A percentile compares a stretch with the other conserved stretches of the same genome.
Evolutionary conservation across 2,888 invertebrate genomes (phyloP).

Genomic region (Cantharis nigra): DNA sequence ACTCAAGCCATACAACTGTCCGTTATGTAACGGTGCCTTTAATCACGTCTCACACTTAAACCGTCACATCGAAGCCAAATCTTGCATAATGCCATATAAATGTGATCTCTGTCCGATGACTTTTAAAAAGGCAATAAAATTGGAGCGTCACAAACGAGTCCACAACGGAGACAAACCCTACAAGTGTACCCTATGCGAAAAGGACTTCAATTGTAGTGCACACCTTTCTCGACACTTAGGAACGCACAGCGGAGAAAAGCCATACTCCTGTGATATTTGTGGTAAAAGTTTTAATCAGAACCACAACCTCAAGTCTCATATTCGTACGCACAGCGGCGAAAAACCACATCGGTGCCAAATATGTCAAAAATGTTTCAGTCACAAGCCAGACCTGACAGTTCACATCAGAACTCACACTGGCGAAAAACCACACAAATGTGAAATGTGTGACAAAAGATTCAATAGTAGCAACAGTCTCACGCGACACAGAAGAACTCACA

Average conservation of each 20-base stretch:
- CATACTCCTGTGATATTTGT: constrained; percentile 27
- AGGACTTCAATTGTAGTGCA: constrained; percentile 26
- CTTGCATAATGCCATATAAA: constrained; percentile 21
- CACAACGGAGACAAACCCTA: constrained; percentile 27
- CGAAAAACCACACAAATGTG: constrained; percentile 18
- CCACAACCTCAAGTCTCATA: constrained; percentile 25
- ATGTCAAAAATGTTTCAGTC: constrained; percentile 17
- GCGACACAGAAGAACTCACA: constrained; percentile 16
- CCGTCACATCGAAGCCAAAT: constrained; percentile 19
- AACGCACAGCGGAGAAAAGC: constrained; percentile 14
- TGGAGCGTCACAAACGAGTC: constrained; percentile 19
- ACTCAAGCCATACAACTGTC: constrained; percentile 20
- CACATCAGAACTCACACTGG: constrained; percentile 20
- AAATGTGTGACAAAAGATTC: constrained; percentile 12
- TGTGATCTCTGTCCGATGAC: constrained; percentile 15
- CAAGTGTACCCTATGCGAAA: constrained; percentile 25
- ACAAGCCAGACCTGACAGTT: constrained; percentile 19
- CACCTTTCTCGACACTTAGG: constrained; percentile 25
- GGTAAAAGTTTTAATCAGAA: constrained; percentile 33
- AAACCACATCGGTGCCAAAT: constrained; percentile 16
- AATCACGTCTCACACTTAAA: constrained; percentile 28
- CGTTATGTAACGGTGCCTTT: constrained; percentile 18
- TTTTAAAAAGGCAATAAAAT: constrained; percentile 14
- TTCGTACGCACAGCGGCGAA: constrained; percentile 20
- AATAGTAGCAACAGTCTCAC: constrained; percentile 22